Base-by-base conservation (phyloP, 2,888 invertebrate species). In the Tenthredo notha region DNA sequence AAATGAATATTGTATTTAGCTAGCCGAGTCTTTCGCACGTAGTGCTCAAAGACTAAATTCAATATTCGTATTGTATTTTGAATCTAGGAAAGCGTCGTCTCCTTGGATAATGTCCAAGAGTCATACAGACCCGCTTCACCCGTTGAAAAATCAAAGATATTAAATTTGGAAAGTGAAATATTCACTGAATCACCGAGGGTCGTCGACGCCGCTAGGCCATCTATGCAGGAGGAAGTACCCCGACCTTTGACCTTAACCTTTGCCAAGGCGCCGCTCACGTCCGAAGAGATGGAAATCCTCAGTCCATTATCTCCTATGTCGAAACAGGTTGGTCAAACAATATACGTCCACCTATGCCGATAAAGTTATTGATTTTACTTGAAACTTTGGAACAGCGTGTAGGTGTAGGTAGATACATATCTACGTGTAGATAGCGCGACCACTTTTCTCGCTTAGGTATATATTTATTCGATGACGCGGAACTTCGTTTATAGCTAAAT, bases 261-360 rank as follows among this genome's bases (percentile, higher is more conserved):
- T 75, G 86, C 84, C n/a, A 88, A 88, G 72, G 86, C 85, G 61
- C 88, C 86, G 83, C 86, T 88, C 72, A 33, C 50, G 29, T 83
- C 85, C 70, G 83, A 87, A 85, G 87, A 89, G 80, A 85, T 89
- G 54, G 87, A 88, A 50, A 88, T 90, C 74, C 88, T 91, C 80
- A 90, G 91, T 61, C 90, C 91, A 15, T 54, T 90, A 78, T 90
- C 92, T 10, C 91, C 92, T n/a, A 90, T 89, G 40, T 90, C 90
- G 40, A 91, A 90, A 84, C 90, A 90, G 87, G 90, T 90, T 43
- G 87, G 25, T 84, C 40, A 29, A 84, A 84, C 83, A 82, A 86
- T 85, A 70, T 84, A 67, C 83, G 82, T 82, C 29, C 37, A 25
- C 67, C 61, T 61, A 50, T 54, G 65, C 21, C 21, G 83, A 43